phyloP scores from a whole-genome alignment of 1,140 invertebrate genomes.

The Diuraphis noxia region DNA sequence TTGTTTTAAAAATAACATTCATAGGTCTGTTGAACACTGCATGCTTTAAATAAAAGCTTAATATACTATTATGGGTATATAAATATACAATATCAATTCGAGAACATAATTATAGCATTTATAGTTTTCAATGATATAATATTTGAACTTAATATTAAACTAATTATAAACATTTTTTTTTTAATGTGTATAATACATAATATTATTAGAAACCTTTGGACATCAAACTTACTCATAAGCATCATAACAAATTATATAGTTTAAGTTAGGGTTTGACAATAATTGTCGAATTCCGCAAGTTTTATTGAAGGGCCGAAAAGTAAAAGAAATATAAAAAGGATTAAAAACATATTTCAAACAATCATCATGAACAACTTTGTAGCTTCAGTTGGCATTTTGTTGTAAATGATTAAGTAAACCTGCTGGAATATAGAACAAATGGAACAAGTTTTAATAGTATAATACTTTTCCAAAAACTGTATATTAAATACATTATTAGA shows the following conservation, averaged over 20 bases:
- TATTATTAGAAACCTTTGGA: neutral
- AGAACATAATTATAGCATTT: too few relatives aligned
- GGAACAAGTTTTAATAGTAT: neutral
- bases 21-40: too few relatives aligned
- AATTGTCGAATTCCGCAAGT: neutral
- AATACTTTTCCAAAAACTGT: neutral
- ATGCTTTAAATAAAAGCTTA: too few relatives aligned
- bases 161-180: too few relatives aligned
- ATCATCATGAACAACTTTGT: neutral
- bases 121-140: neutral
- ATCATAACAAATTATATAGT: neutral
- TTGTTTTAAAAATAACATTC: neutral
- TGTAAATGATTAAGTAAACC: neutral
- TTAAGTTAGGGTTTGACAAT: neutral
- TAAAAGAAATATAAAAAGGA: neutral
- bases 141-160: too few relatives aligned
- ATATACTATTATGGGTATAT: too few relatives aligned
- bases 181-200: too few relatives aligned
- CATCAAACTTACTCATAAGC: neutral
- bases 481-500: slow-evolving; percentile 4
- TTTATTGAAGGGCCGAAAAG: neutral
- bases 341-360: neutral
- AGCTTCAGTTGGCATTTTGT: neutral
- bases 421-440: neutral
- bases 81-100: too few relatives aligned